These are phyloP conservation scores for Muntiacus muntjak DNA, from an alignment of 2,113 vertebrate species.

Conservation along the genomic window DNA sequence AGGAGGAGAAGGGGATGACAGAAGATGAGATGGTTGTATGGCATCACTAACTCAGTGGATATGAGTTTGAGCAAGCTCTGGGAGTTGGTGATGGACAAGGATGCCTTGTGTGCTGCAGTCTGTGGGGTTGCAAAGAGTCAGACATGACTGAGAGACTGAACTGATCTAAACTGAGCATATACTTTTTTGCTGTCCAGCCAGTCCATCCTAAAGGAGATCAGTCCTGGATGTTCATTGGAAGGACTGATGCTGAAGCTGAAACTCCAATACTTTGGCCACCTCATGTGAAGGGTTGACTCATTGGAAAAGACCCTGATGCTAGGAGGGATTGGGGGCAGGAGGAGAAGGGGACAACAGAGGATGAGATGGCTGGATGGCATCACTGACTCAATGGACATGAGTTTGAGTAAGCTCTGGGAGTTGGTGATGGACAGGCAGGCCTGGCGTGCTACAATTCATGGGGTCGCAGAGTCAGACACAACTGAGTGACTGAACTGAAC, in stretches of 20 bases:
- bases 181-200: background rate
- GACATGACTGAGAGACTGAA: background rate
- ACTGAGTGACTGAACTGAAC: background rate
- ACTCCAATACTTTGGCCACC: background rate
- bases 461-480: rapidly evolving
- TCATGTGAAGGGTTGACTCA: background rate
- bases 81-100: background rate
- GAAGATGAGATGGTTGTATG: background rate
- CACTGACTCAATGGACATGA: background rate
- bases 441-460: background rate
- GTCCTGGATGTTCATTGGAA: background rate
- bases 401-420: background rate
- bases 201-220: background rate
- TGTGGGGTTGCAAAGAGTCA: background rate
- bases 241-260: background rate
- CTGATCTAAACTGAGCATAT: background rate
- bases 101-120: background rate
- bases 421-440: background rate
- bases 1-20: background rate
- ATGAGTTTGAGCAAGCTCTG: background rate
- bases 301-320: background rate
- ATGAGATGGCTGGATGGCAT: background rate
- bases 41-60: background rate
- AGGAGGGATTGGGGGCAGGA: background rate
- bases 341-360: background rate